Evolutionary conservation across 2,888 invertebrate species (phyloP).

Genomic region (Anticlea derivata): DNA sequence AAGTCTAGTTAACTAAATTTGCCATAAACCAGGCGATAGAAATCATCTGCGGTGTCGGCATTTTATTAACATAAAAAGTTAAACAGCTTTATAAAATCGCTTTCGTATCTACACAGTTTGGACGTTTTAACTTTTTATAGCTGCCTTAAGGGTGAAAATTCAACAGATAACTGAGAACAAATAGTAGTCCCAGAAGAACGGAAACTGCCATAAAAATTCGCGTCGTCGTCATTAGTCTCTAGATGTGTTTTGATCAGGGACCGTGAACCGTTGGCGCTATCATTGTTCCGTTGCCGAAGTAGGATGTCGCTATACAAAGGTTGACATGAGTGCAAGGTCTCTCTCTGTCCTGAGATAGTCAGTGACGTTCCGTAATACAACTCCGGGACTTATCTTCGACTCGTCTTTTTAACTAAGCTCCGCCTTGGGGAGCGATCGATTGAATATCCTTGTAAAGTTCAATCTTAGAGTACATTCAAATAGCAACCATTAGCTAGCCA

Average conservation of each 20-base stretch:
- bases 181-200: slow-evolving; percentile 68
- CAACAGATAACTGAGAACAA: slow-evolving; percentile 67
- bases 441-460: slow-evolving; percentile 48
- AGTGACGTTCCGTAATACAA: slow-evolving; percentile 48
- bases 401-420: slow-evolving; percentile 59
- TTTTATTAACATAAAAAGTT: slow-evolving; percentile 43
- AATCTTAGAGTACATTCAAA: not conserved
- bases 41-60: slow-evolving; percentile 33
- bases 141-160: slow-evolving; percentile 63
- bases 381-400: slow-evolving; percentile 54
- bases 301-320: slow-evolving; percentile 38
- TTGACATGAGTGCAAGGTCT: slow-evolving; percentile 41
- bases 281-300: slow-evolving; percentile 44
- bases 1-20: not conserved
- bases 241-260: slow-evolving; percentile 78
- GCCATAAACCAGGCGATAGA: slow-evolving; percentile 25
- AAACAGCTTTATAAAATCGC: slow-evolving; percentile 49
- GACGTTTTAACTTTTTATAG: slow-evolving; percentile 65
- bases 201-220: slow-evolving; percentile 76
- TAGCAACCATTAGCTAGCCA: no score
- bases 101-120: slow-evolving; percentile 50
- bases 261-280: slow-evolving; percentile 50
- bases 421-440: slow-evolving; percentile 51
- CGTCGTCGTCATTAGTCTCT: slow-evolving; percentile 75
- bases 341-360: slow-evolving; percentile 42